Percentiles rank a stretch among this genome's conserved stretches.
Conservation (phyloP, 2,113 vertebrate species). For the Heterotilapia buettikoferi region DNA sequence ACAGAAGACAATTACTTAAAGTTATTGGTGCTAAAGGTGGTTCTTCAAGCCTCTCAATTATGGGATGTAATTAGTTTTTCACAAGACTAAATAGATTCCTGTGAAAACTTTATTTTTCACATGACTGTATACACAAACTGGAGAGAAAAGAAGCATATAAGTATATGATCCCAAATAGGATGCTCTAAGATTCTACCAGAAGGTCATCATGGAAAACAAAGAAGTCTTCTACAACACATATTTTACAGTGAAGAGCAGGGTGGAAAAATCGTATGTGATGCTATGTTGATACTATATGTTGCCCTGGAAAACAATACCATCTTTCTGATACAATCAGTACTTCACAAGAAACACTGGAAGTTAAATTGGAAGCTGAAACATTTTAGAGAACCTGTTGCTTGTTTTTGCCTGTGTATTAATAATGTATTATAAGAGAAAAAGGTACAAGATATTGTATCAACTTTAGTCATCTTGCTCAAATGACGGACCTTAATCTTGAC, state of each 20-base stretch:
- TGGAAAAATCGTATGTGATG: background rate
- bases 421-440: background rate
- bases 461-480: background rate
- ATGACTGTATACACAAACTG: background rate
- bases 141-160: background rate
- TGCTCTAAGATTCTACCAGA: background rate
- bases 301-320: background rate
- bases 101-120: background rate
- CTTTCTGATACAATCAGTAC: background rate
- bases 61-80: background rate
- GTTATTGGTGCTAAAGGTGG: background rate
- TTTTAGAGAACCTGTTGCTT: background rate
- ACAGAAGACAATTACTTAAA: background rate
- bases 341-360: background rate
- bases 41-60: background rate
- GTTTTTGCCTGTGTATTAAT: background rate
- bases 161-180: background rate
- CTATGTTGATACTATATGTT: background rate
- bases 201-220: background rate
- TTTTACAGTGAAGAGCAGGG: background rate
- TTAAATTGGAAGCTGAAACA: background rate
- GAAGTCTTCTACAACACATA: background rate
- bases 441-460: background rate
- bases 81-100: background rate
- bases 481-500: background rate